Evolutionary conservation across 1,140 invertebrate species (phyloP).

Genomic region (Sweltsa coloradensis): DNA sequence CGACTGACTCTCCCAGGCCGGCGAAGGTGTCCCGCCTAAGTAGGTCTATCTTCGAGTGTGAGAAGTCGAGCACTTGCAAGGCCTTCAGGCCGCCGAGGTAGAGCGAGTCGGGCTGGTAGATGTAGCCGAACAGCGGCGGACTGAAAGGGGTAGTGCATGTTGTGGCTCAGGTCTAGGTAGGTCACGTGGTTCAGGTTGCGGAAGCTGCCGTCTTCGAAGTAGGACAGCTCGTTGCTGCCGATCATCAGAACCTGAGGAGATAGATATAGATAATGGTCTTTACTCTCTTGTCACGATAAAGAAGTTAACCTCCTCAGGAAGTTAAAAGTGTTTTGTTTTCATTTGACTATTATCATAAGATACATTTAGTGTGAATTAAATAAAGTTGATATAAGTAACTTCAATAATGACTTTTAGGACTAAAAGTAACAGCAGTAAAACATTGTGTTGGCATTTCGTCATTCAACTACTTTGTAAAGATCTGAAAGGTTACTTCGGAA

Average conservation of each 20-base stretch:
- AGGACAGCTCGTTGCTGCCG: no score
- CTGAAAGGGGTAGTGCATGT: neutral
- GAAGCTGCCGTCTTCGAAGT: neutral
- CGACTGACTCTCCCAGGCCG: neutral
- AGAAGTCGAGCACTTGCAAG: neutral
- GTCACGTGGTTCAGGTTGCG: neutral
- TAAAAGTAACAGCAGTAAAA: no score
- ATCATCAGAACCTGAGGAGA: slow-evolving; percentile 36
- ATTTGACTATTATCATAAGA: slow-evolving; percentile 37
- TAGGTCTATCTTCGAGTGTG: neutral
- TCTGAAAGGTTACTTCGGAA: no score
- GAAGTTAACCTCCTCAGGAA: slow-evolving; percentile 32
- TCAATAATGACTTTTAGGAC: no score
- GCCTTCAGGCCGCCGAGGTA: neutral
- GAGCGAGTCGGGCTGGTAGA: neutral
- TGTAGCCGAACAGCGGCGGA: neutral
- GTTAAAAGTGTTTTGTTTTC: no score
- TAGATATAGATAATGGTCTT: slow-evolving; percentile 36
- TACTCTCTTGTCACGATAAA: slow-evolving; percentile 28
- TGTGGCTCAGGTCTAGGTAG: neutral
- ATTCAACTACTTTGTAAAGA: no score
- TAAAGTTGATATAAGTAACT: no score
- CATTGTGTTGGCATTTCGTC: no score
- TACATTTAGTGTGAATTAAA: slow-evolving; percentile 29
- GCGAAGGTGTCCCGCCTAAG: neutral